Base-by-base conservation (phyloP, 1,140 invertebrate species). In the Calliopsis andreniformis region DNA sequence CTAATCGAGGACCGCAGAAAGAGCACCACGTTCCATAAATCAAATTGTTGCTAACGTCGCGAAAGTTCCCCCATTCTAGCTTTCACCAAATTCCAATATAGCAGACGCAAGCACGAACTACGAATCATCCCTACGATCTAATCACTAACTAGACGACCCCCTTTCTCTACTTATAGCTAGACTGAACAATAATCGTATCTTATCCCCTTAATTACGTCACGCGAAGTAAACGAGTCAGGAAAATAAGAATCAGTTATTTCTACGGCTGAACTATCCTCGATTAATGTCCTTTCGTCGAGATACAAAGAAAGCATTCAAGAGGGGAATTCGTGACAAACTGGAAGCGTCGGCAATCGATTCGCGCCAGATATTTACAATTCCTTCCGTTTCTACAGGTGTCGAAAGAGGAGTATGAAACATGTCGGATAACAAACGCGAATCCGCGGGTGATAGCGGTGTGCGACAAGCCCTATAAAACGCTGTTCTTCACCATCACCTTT, bases 401-500 rank as follows among this genome's bases (percentile, higher is more conserved):
- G 77, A 98, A 98, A 93, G 97, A 98, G 89, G 97, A 98, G 89
- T 98, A 98, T 88, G 97, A 98, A 92, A 97, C 97, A 82, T 98
- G 98, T 93, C 95, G 97, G 86, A 98, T 98, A 94, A 98, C 97
- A 56, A 98, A 98, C 93, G 96, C 97, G 23, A 97, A 96, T 93
- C 97, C 97, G 43, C 94, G 97, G 79, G 97, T 98, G 86, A 98
- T 98, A 93, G 97, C 97, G 78, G 96, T 98, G 89, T 98, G 98
- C 95, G 97, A 98, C 94, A 98, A 98, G 90, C 97, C 97, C 67
- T 95, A 96, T 92, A 97, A 97, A 92, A 93, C 97, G 87, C 97
- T 98, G 96, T 98, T 97, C 93, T 98, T 98, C 94, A 98, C 98
- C 66, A 98, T 98, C 90, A 98, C 98, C 78, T 98, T 98, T 93